A percentile compares a stretch with the other conserved stretches of the same genome.
phyloP scores from a whole-genome alignment of 2,797 vertebrate species.

The Pachyuromys duprasi region DNA sequence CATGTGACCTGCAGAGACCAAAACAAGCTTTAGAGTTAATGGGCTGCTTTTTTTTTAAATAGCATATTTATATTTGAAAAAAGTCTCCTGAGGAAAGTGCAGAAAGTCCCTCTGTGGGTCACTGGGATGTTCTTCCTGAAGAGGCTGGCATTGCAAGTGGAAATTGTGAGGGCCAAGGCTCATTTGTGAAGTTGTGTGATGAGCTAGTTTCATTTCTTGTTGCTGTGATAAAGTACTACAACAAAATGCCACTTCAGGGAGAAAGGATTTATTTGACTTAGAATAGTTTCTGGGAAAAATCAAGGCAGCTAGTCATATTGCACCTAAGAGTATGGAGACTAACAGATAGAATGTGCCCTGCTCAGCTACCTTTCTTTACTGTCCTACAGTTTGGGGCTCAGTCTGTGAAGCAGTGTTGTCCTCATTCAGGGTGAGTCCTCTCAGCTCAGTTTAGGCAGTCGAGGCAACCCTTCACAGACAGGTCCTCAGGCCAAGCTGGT shows the following conservation, averaged over 20 bases:
- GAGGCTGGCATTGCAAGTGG: not conserved
- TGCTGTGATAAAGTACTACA: not conserved
- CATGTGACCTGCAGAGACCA: not conserved
- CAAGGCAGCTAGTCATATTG: not conserved
- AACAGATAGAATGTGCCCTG: not conserved
- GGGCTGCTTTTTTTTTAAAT: not conserved
- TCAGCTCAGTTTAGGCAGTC: not conserved
- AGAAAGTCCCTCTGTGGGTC: not conserved
- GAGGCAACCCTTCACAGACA: not conserved
- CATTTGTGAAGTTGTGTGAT: not conserved
- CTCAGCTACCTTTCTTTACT: not conserved
- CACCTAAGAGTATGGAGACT: not conserved
- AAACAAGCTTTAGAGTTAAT: not conserved
- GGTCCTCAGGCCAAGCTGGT: not conserved
- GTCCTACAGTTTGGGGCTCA: too few relatives aligned
- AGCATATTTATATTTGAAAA: constrained; percentile 28
- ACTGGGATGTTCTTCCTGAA: not conserved
- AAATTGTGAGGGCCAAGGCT: not conserved
- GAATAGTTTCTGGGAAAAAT: not conserved
- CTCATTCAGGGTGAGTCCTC: not conserved
- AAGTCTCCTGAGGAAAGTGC: not conserved
- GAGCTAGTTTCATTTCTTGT: not conserved
- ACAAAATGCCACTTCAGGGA: not conserved
- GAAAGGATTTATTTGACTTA: not conserved
- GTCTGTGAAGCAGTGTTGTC: not conserved